Base-by-base conservation (phyloP, 2,797 vertebrate species). In the Capromys pilorides region DNA sequence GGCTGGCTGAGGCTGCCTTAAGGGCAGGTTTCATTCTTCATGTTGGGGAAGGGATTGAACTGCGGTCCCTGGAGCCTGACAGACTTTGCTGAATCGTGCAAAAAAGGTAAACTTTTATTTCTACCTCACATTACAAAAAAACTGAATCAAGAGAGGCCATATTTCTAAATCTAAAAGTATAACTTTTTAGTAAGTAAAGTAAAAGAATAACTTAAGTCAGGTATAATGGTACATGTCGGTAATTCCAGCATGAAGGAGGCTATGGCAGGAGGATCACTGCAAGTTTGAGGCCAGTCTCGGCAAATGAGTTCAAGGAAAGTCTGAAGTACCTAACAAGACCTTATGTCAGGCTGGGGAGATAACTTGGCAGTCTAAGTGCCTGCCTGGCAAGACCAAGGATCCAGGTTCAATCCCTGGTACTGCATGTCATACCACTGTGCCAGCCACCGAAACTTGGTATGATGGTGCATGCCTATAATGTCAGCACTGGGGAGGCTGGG, bases 51-150 rank as follows among this genome's bases (percentile, higher is more conserved):
- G 45, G 45, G 45, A 45, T 45, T 45, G 45, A 45, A 45, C 45
- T 8, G 45, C 8, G 45, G 45, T 45, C 8, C 45, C 45, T 45
- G 45, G 45, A 8, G 45, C 45, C 8, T 45, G 45, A 45, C 45
- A 45, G 45, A 45, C 45, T 45, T 45, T 45, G 45, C 45, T 45
- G 45, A 45, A 45, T 45, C 45, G 45, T 45, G 45, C 26, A 49
- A 81, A 82, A 87, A 73, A 95, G 64, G 19, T 51, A 51, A 84
- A 92, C 5, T 1, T 95, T 92, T 86, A 95, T 75, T 24, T 26
- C 31, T 59, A 67, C 4, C 24, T 84, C 36, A 89, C 1, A 77
- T 26, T 24, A 67, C 7, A 49, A 69, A 78, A 78, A 84, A 89
- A 78, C 67, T 59, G 67, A 92, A 94, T 69, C 39, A 94, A 89